Evolutionary conservation across 2,113 vertebrate species (phyloP).

Genomic region (Lonchura striata): DNA sequence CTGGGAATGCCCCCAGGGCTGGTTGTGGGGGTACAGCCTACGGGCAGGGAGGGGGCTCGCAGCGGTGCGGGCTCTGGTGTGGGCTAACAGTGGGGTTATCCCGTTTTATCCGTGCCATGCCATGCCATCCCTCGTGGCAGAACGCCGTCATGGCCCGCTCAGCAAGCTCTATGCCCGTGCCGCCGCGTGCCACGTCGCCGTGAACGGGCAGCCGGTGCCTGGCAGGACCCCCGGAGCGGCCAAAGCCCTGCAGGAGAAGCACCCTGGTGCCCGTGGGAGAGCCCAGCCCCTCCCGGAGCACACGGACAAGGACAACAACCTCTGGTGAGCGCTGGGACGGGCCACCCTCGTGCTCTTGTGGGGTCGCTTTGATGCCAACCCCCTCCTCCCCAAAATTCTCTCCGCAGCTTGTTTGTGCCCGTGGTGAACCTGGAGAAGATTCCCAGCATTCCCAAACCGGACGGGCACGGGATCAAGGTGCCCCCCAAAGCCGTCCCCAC

Average conservation of each 20-base stretch:
- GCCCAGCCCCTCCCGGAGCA: conserved; percentile 79
- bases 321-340: conserved; percentile 2
- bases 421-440: conserved; percentile 85
- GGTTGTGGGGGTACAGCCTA: not conserved
- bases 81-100: not conserved
- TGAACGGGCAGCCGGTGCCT: conserved; percentile 49
- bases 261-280: conserved; percentile 62
- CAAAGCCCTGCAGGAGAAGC: conserved; percentile 75
- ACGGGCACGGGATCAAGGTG: conserved; percentile 82
- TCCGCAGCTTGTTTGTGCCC: conserved; percentile 80
- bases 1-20: not conserved
- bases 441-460: conserved; percentile 77
- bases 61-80: rapidly evolving
- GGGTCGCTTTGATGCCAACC: not conserved
- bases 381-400: not conserved
- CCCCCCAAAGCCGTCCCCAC: conserved; percentile 68
- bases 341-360: rapidly evolving
- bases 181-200: conserved; percentile 71
- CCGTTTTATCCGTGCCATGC: too few relatives aligned
- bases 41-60: rapidly evolving
- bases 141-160: conserved; percentile 87
- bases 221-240: conserved; percentile 62
- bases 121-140: conserved; percentile 27
- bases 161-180: conserved; percentile 83
- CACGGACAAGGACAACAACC: conserved; percentile 80